Base-by-base conservation (phyloP, 2,113 vertebrate species). In the Pangasianodon hypophthalmus region DNA sequence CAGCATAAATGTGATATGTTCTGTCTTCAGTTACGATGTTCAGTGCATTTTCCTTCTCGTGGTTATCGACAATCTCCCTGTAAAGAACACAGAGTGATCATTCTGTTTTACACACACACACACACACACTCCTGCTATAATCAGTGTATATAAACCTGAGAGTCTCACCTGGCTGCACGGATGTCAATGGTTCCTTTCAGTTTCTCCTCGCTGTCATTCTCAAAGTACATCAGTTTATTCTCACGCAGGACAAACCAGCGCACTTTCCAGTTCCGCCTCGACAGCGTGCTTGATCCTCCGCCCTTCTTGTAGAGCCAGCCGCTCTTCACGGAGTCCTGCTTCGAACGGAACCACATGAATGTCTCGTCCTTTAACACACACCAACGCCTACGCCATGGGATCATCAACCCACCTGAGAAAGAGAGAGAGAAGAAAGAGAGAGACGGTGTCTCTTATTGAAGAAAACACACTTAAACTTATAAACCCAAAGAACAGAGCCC, bases 331-430 rank as follows among this genome's bases (percentile, higher is more conserved):
- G 98, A 97, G 92, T 98, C 97, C 88, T 98, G 98, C 93, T 98
- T 98, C 91, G 98, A 98, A 56, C 98, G 96, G 95, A 98, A 98
- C 98, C 98, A 98, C 97, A 98, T 98, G 94, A 98, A 98, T 69
- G 97, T 98, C 90, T 98, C 98, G 0, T 98, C 98, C 92, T 98
- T 98, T 90, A 98, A 92, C 82, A 98, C 98, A 21, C 97, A 98
- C 98, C 97, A 98, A 46, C 97, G 97, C 46, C 97, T 95, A 73
- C 97, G 95, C 98, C 98, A 98, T 0, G 97, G 97, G 93, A 97
- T 98, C 97, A 98, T 98, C 84, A 98, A 19, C 97, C 97, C 73
- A 97, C 97, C 96, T 88, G 5, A 14, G 19, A 56, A 3, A 73
- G 19, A 85, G 69, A 80, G 14, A 16, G 24, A 37, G 29, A 21